Base-by-base conservation (phyloP, 2,888 invertebrate species). In the Apamea sordens region DNA sequence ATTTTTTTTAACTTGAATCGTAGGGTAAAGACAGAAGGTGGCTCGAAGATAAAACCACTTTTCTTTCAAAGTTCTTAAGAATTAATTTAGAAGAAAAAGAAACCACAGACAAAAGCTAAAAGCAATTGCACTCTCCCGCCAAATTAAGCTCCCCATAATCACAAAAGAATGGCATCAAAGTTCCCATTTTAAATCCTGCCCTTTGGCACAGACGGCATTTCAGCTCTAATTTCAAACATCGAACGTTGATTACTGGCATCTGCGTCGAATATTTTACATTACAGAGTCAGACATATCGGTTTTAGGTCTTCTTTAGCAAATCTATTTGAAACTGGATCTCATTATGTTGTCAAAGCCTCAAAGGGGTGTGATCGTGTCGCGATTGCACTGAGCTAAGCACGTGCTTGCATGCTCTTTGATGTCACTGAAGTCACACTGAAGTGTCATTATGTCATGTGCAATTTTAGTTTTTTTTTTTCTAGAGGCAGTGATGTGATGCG, bases 271-370 rank as follows among this genome's bases (percentile, higher is more conserved):
- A 84, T 79, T 80, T 74, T 80, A 77, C 77, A n/a, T n/a, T n/a
- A n/a, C n/a, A n/a, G n/a, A n/a, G n/a, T n/a, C n/a, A 67, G 73
- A 79, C 68, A 50, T 73, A 73, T 65, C 73, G 75, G 56, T 41
- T 72, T 53, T 73, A 85, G 28, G 65, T 80, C 67, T 76, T 65
- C 73, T 81, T 47, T 74, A 71, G 65, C 73, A 69, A 75, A 84
- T 79, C 79, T 79, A 83, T 88, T 76, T 79, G 76, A 70, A 81
- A 76, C 77, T 78, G 71, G 32, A 74, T 79, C 81, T 88, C 88
- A 79, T 87, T 88, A 88, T 73, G 76, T 73, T 79, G 79, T 83
- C 88, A 87, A 59, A 59, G n/a, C 56, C 56, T 59, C 56, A 59
- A 88, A 72, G 81, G 82, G 36, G 32, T 70, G 63, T 84, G 86